phyloP scores from a whole-genome alignment of 2,888 invertebrate genomes.

The Calephelis perditalis region DNA sequence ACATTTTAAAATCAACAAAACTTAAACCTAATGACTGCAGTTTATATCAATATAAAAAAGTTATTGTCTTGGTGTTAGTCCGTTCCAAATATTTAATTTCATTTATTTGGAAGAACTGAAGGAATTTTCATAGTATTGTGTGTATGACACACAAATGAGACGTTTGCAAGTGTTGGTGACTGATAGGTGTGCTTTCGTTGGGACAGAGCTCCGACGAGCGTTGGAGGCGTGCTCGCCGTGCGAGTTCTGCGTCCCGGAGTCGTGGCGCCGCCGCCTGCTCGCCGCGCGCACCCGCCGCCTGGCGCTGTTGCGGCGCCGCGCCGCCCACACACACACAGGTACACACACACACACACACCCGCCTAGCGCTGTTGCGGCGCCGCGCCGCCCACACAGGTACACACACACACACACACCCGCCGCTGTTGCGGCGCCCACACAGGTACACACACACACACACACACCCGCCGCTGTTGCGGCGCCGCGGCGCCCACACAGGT shows the following conservation, averaged over 20 bases:
- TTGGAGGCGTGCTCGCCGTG: constrained; percentile 20
- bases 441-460: not conserved
- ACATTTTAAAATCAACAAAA: too few species aligned
- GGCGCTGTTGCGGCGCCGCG: constrained; percentile 22
- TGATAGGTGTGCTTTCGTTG: not conserved
- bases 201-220: constrained; percentile 32
- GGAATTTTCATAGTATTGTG: not conserved
- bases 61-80: not conserved
- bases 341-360: not conserved
- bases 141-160: not conserved
- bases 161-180: not conserved
- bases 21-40: too few species aligned
- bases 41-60: too few species aligned
- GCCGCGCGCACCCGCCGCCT: constrained; percentile 33
- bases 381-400: too few species aligned
- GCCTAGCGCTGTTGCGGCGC: too few species aligned
- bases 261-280: constrained; percentile 39
- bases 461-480: not conserved
- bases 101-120: not conserved
- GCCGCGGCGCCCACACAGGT: too few species aligned
- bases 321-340: constrained; percentile 6
- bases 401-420: too few species aligned
- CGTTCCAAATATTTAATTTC: not conserved
- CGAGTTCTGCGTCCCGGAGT: constrained; percentile 39
- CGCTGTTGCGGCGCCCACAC: too few species aligned